phyloP scores from a whole-genome alignment of 2,888 invertebrate species.

The Noctua janthina region DNA sequence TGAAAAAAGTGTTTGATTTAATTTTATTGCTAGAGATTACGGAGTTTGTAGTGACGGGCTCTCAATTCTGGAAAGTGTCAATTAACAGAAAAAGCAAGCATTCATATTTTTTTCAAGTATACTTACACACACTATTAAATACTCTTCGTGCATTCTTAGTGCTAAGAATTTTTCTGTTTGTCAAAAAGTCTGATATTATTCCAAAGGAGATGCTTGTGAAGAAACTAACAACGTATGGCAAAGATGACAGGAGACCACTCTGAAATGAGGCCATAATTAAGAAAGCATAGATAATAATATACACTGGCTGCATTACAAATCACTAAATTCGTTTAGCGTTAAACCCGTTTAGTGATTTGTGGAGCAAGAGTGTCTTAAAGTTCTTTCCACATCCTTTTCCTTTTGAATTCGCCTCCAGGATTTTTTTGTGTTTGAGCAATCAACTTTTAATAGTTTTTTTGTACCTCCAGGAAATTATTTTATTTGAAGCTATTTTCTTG shows the following conservation, averaged over 20 bases:
- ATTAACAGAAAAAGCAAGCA: not conserved
- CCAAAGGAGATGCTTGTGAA: conserved; percentile 88
- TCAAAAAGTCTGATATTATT: conserved; percentile 87
- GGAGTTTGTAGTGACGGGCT: not conserved
- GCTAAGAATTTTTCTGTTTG: conserved; percentile 76
- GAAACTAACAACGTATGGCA: conserved; percentile 91
- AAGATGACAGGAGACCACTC: conserved; percentile 91
- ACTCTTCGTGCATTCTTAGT: conserved; percentile 80
- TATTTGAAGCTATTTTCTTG: not conserved
- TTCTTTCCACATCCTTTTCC: not conserved
- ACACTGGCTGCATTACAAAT: too few species aligned
- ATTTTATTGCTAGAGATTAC: not conserved
- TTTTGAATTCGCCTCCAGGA: not conserved
- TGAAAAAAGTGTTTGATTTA: not conserved
- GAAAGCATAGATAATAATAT: not conserved
- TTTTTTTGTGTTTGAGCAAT: not conserved
- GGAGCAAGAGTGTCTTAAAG: not conserved
- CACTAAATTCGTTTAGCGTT: not conserved
- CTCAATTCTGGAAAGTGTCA: not conserved
- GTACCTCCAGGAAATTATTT: too few species aligned
- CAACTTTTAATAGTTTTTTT: too few species aligned
- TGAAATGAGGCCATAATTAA: conserved; percentile 73
- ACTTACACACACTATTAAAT: conserved; percentile 86
- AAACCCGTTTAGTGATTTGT: not conserved
- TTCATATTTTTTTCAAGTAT: not conserved